Percentiles rank a stretch among this genome's conserved stretches.
phyloP scores from a whole-genome alignment of 2,797 vertebrate genomes.

The Acanthurus lineatus region DNA sequence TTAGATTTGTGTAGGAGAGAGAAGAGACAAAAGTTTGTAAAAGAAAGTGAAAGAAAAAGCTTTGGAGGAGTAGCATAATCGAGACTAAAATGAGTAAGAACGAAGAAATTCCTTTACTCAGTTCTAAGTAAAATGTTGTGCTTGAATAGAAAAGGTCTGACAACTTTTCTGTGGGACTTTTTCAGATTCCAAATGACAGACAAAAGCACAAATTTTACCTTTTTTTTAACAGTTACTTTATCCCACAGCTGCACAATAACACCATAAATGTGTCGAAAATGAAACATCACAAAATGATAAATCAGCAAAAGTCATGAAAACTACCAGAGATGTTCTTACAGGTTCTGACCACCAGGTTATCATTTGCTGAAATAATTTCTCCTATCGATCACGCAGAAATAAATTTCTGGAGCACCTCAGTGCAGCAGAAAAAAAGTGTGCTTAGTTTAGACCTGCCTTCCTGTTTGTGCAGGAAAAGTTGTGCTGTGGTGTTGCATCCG shows the following conservation, averaged over 20 bases:
- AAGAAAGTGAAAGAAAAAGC: neutral
- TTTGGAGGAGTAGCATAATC: neutral
- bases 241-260: constrained; percentile 1
- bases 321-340: no score
- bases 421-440: neutral
- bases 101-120: constrained; percentile 2
- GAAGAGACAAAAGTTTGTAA: neutral
- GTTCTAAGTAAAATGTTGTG: neutral
- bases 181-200: constrained; percentile 6
- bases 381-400: neutral
- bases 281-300: neutral
- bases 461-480: constrained; percentile 61
- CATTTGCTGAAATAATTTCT: neutral
- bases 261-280: constrained; percentile 2
- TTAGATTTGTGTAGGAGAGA: neutral
- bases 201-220: neutral
- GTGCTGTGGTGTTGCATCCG: constrained; percentile 43
- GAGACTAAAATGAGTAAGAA: constrained; percentile 4
- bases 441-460: constrained; percentile 55
- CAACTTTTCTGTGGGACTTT: neutral
- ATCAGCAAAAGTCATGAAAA: neutral
- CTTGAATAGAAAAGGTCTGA: neutral
- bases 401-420: neutral
- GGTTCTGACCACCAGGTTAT: neutral
- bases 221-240: constrained; percentile 11